A percentile compares a stretch with the other conserved stretches of the same genome.
Conservation (phyloP, 2,797 vertebrate genomes). For the Platyrinchus mystaceus region DNA sequence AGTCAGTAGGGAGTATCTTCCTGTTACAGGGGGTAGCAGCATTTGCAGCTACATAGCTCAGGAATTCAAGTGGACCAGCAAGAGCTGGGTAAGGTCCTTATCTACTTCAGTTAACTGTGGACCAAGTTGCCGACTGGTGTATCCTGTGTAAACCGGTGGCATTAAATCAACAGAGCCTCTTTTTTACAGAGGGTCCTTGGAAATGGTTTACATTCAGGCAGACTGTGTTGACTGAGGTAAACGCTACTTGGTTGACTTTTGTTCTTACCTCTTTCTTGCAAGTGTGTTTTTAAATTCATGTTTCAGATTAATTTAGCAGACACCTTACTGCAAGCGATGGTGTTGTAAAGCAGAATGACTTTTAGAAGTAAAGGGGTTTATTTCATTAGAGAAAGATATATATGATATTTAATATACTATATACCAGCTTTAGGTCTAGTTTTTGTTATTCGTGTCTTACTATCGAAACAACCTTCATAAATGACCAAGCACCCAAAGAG, state of each 20-base stretch:
- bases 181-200: background rate
- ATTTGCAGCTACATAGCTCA: background rate
- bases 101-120: background rate
- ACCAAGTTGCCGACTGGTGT: background rate
- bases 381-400: slow-evolving; percentile 44
- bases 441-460: background rate
- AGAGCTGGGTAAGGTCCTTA: background rate
- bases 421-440: background rate
- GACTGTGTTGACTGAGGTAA: slow-evolving; percentile 5
- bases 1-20: background rate
- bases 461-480: background rate
- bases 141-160: background rate
- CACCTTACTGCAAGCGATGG: slow-evolving; percentile 20
- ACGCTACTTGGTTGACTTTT: slow-evolving; percentile 18
- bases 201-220: slow-evolving; percentile 7
- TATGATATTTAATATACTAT: slow-evolving; percentile 37
- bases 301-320: slow-evolving; percentile 24
- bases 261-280: slow-evolving; percentile 32
- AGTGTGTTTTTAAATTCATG: slow-evolving; percentile 29
- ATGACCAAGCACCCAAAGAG: background rate
- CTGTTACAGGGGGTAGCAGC: background rate
- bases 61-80: background rate
- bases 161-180: background rate
- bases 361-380: slow-evolving; percentile 44
- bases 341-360: slow-evolving; percentile 22